Evolutionary conservation across 2,797 vertebrate genomes (phyloP).

Genomic region (Babyrousa celebensis): DNA sequence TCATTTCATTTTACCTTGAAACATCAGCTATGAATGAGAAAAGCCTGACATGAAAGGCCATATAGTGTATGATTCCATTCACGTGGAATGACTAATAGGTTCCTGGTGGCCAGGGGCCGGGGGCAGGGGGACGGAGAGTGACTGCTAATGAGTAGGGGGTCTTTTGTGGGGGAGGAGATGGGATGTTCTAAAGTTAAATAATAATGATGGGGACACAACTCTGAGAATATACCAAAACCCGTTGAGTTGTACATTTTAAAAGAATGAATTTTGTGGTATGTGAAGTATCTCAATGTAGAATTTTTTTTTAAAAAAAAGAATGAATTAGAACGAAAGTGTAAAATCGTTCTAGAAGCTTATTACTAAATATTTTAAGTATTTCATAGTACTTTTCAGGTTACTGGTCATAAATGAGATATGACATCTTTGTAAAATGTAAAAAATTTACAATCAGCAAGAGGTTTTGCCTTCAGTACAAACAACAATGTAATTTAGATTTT

Average conservation of each 20-base stretch:
- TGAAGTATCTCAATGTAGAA: constrained; percentile 13
- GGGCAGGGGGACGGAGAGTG: not conserved
- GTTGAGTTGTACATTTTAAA: not conserved
- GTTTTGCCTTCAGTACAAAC: constrained; percentile 38
- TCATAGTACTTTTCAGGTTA: constrained; percentile 22
- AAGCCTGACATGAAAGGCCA: not conserved
- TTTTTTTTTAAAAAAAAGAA: not conserved
- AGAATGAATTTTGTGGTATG: not conserved
- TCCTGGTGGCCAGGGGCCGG: not conserved
- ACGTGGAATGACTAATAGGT: not conserved
- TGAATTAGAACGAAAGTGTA: constrained; percentile 36
- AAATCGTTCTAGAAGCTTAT: not conserved
- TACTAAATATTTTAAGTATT: constrained; percentile 3
- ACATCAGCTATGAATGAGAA: not conserved
- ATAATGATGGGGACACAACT: not conserved
- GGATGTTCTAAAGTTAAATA: constrained; percentile 33
- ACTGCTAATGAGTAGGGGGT: not conserved
- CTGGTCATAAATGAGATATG: not conserved
- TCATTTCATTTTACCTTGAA: not conserved
- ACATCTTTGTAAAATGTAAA: constrained; percentile 3
- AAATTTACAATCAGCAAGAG: not conserved
- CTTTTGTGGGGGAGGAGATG: not conserved
- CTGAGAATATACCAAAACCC: not conserved
- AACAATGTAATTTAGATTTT: not conserved
- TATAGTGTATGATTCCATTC: not conserved